Evolutionary conservation across 2,113 vertebrate species (phyloP), one percentile per base, ranked within the genome.

Genomic region (Heptranchias perlo): DNA sequence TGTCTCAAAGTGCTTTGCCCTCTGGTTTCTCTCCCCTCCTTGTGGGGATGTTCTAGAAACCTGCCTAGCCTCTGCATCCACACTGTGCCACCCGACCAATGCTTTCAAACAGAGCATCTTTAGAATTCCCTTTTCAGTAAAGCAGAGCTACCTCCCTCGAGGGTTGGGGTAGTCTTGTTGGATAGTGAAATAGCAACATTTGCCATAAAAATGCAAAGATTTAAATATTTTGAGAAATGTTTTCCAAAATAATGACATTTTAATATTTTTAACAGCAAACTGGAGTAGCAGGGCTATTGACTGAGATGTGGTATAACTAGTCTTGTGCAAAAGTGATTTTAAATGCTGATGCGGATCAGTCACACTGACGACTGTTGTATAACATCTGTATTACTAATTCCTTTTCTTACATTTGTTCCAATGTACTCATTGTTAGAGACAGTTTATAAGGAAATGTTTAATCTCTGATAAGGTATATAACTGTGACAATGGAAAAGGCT

Each of bases 281-380:
- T 62, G 52, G 44, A 2, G 54, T 44, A n/a, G 16, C 0, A 39
- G 35, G 44, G 44, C 16, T 86, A 21, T 47, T 11, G 52, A 58
- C 61, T 61, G 31, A 93, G 6, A 89, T 28, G 58, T 64, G 58
- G 18, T 95, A 73, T 49, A n/a, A 47, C 16, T 82, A 21, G 39
- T 21, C 78, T 16, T 78, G n/a, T 95, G 64, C 25, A 47, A 73
- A 95, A 69, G 13, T 14, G 25, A 31, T 52, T 35, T 73, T 35
- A 94, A 94, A 94, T 94, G 58, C n/a, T 44, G 44, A n/a, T 47
- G 62, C 25, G 14, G 93, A 95, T 95, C 44, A 28, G 5, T 95
- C 64, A 47, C 25, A 39, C 25, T 13, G 64, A 95, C 14, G 4
- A 69, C 65, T 14, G 31, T 91, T 35, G 54, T 14, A 35, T 91